A percentile compares a stretch with the other conserved stretches of the same genome.
Conservation (phyloP, 2,888 invertebrate genomes). For the Oligia strigilis region DNA sequence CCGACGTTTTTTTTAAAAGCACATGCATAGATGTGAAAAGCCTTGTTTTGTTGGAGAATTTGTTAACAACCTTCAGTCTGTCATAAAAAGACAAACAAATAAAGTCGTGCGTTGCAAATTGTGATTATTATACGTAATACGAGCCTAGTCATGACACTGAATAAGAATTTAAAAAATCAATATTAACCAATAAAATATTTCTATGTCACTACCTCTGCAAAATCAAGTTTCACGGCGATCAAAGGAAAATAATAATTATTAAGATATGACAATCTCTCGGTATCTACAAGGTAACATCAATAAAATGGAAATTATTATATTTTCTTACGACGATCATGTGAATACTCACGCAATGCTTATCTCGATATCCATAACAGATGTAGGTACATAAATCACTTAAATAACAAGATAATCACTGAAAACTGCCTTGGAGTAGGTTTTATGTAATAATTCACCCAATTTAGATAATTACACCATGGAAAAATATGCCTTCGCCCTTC, state of each 20-base stretch:
- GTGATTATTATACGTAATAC: constrained; percentile 7
- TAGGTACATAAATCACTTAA: constrained; percentile 59
- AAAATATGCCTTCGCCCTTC: constrained; percentile 78
- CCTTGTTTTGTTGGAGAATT: background rate
- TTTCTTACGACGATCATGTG: constrained; percentile 55
- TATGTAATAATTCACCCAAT: constrained; percentile 87
- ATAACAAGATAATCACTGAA: constrained; percentile 66
- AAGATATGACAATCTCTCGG: constrained; percentile 60
- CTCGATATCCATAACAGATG: constrained; percentile 70
- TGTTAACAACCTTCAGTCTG: background rate
- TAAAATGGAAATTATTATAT: constrained; percentile 4
- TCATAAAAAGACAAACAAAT: constrained; percentile 29
- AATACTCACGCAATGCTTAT: constrained; percentile 66
- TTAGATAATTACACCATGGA: constrained; percentile 81
- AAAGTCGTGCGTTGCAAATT: constrained; percentile 3
- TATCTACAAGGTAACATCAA: constrained; percentile 64
- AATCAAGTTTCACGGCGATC: constrained; percentile 37
- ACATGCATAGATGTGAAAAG: background rate
- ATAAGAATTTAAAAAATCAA: constrained; percentile 15
- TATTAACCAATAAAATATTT: background rate
- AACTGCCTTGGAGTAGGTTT: constrained; percentile 74
- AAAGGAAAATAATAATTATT: constrained; percentile 39
- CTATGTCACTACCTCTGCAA: constrained; percentile 4
- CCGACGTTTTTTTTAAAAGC: background rate
- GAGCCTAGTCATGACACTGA: background rate